Evolutionary conservation across 1,140 invertebrate genomes (phyloP), one percentile per base, ranked within the genome.

Genomic region (Proctacanthus coquilletti): DNA sequence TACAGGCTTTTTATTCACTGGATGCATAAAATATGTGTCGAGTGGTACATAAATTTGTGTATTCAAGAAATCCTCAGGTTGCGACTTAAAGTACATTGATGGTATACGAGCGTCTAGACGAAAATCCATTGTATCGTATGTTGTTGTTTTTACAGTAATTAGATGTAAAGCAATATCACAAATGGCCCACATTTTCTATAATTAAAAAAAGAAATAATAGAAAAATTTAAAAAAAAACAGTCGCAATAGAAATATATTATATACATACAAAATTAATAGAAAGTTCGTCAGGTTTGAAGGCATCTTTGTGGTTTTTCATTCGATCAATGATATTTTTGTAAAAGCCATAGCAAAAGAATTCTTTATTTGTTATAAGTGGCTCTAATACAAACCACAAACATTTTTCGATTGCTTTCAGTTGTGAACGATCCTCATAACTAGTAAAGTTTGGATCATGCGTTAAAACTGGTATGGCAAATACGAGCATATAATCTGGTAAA

Each of bases 341-440:
- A 65, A 96, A 96, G n/a, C 84, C 77, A 61, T 86, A 92, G 52
- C 84, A 93, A 61, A 93, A 95, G 49, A 82, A 83, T 49, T 96
- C 91, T 49, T 86, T 92, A 57, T 88, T 88, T 0, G 75, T 79
- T 41, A 95, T 88, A 2, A 96, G 67, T 5, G 91, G 88, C 58
- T 97, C 93, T 45, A 97, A 62, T 32, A 96, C 76, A 52, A 94
- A 93, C 78, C 84, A 91, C 8, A 97, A 63, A 61, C 91, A 95
- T 49, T 82, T 73, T 49, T 81, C 78, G 44, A 87, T 74, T 35
- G 72, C 64, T 58, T 77, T 77, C 13, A 91, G 68, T 47, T 88
- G 79, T 9, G 69, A 64, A 4, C 79, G 63, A 53, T 87, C 77
- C 44, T 80, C 72, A 54, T 80, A 75, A 42, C 72, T 68, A 18